Percentiles rank a stretch among this genome's conserved stretches.
Evolutionary conservation across 2,113 vertebrate species (phyloP).

Genomic region (Rhinopomastus cyanomelas): DNA sequence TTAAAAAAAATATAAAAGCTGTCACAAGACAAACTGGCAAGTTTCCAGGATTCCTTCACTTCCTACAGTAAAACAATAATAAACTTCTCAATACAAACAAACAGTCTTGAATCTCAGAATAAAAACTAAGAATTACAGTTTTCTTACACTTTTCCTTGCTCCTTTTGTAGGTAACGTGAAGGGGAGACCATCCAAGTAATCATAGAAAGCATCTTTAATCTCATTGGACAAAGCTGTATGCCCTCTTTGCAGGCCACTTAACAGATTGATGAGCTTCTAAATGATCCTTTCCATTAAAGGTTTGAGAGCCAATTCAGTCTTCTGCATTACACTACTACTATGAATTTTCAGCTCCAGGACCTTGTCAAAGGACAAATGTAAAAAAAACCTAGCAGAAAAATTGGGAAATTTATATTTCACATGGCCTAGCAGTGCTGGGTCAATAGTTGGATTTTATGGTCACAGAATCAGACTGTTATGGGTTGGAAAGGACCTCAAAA

Average conservation of each 20-base stretch:
- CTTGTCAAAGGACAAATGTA: not conserved
- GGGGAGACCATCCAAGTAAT: not conserved
- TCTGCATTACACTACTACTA: not conserved
- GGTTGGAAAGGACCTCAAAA: too few relatives aligned
- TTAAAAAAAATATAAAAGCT: not conserved
- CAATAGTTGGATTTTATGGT: too few relatives aligned
- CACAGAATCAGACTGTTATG: too few relatives aligned
- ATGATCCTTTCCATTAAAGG: not conserved
- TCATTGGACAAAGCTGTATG: not conserved
- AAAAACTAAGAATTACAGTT: not conserved
- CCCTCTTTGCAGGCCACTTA: not conserved
- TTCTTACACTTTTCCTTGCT: not conserved
- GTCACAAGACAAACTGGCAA: constrained; percentile 19
- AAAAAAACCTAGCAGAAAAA: not conserved
- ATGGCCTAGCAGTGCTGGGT: too few relatives aligned
- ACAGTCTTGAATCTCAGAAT: not conserved
- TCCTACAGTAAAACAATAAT: not conserved
- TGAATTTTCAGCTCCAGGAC: not conserved
- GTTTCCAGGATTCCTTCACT: not conserved
- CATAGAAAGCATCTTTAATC: not conserved
- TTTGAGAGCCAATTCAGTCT: not conserved
- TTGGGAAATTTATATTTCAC: not conserved
- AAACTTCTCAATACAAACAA: not conserved
- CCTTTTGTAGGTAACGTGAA: not conserved
- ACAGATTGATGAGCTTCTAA: not conserved